Percentiles rank a stretch among this genome's conserved stretches.
These are phyloP conservation scores for Zapornia atra DNA, from an alignment of 2,113 vertebrate genomes.

Conservation along the genomic window DNA sequence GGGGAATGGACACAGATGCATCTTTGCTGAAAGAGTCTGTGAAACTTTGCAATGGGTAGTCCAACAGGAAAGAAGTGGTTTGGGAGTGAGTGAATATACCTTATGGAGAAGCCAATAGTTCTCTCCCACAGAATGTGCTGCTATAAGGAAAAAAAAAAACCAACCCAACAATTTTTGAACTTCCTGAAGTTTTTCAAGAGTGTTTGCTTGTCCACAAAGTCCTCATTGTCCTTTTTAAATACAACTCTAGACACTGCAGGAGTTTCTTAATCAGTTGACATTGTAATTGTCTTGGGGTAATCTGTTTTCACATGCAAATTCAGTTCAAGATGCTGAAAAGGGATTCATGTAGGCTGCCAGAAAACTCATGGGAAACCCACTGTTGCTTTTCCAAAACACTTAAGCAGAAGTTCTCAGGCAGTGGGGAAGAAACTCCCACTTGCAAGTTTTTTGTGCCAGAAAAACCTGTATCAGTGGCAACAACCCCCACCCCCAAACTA, in stretches of 20 bases:
- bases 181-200: neutral
- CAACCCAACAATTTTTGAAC: neutral
- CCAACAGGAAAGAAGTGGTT: neutral
- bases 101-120: neutral
- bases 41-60: neutral
- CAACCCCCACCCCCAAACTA: neutral
- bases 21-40: neutral
- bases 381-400: neutral
- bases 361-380: constrained; percentile 49
- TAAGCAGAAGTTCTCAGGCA: constrained; percentile 21
- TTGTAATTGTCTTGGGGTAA: constrained; percentile 34
- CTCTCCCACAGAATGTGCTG: neutral
- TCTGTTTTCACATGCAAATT: constrained; percentile 61
- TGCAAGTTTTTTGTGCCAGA: neutral
- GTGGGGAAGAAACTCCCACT: neutral
- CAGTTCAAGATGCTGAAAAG: constrained; percentile 19
- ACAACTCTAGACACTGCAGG: neutral
- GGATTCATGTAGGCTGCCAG: constrained; percentile 23
- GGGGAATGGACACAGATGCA: neutral
- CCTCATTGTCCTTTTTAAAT: neutral
- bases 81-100: neutral
- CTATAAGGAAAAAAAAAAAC: neutral
- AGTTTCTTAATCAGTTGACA: constrained; percentile 30
- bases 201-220: neutral
- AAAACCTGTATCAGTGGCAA: neutral